These are phyloP conservation scores for Andrena praecox DNA, from an alignment of 2,888 invertebrate species.

Conservation along the genomic window DNA sequence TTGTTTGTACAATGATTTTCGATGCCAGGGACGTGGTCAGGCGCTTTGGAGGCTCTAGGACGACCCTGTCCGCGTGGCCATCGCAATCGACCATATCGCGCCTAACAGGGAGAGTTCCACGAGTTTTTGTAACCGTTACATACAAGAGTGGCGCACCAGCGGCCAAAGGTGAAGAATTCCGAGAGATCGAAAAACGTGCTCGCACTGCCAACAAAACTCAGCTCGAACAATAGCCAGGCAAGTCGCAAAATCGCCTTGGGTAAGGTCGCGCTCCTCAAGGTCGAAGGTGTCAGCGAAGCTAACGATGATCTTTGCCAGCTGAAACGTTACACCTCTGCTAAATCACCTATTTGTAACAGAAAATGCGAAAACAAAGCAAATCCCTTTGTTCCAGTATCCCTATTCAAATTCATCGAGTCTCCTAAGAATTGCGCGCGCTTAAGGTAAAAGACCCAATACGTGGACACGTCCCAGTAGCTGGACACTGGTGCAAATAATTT, in stretches of 20 bases:
- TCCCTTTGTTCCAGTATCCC: not conserved
- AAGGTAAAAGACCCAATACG: too few relatives aligned
- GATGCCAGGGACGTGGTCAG: slow-evolving; percentile 32
- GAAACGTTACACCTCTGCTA: not conserved
- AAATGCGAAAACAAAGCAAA: not conserved
- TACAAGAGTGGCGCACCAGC: slow-evolving; percentile 29
- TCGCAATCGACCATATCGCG: slow-evolving; percentile 1
- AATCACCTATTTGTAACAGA: not conserved
- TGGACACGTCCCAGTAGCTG: too few relatives aligned
- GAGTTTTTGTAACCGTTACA: slow-evolving; percentile 46
- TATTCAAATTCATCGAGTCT: not conserved
- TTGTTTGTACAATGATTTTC: slow-evolving; percentile 30
- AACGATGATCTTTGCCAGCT: slow-evolving; percentile 26
- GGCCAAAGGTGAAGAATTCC: slow-evolving; percentile 67
- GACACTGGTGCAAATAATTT: too few relatives aligned
- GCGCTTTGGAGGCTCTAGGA: slow-evolving; percentile 39
- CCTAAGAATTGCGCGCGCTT: not conserved
- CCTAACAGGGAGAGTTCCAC: not conserved
- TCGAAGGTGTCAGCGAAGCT: slow-evolving; percentile 62
- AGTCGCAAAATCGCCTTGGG: slow-evolving; percentile 70
- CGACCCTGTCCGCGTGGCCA: slow-evolving; percentile 23
- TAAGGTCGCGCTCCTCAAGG: slow-evolving; percentile 71
- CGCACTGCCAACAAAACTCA: slow-evolving; percentile 60
- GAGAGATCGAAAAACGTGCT: slow-evolving; percentile 63
- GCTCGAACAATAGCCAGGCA: slow-evolving; percentile 29